Evolutionary conservation across 2,888 invertebrate species (phyloP).

Genomic region (Agrochola lychnidis): DNA sequence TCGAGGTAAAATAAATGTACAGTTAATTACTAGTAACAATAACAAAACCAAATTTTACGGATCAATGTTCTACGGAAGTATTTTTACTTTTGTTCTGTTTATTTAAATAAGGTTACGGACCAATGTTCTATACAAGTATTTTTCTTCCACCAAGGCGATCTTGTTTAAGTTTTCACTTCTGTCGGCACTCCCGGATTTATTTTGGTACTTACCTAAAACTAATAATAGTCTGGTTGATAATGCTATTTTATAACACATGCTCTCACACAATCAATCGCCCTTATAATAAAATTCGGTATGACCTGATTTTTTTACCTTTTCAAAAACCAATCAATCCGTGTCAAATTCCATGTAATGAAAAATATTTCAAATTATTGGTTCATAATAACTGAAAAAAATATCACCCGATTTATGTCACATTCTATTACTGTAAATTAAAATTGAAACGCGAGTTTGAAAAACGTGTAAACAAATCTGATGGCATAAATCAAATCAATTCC

Average conservation of each 20-base stretch:
- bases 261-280: background rate
- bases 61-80: too few species aligned
- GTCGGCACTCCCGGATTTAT: too few species aligned
- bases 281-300: too few species aligned
- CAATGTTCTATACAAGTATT: too few species aligned
- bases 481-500: constrained; percentile 1
- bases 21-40: too few species aligned
- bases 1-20: too few species aligned
- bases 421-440: constrained; percentile 2
- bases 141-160: too few species aligned
- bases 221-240: background rate
- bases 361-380: background rate
- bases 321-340: constrained; percentile 1
- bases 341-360: background rate
- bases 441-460: background rate
- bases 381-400: background rate
- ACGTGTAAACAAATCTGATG: background rate
- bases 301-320: background rate
- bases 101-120: too few species aligned
- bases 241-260: background rate
- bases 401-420: background rate
- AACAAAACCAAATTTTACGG: too few species aligned
- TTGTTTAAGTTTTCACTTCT: too few species aligned
- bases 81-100: too few species aligned
- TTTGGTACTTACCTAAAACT: too few species aligned